Evolutionary conservation across 35 echinoderm and acorn worm species (phyloP).

Genomic region (Apostichopus japonicus): DNA sequence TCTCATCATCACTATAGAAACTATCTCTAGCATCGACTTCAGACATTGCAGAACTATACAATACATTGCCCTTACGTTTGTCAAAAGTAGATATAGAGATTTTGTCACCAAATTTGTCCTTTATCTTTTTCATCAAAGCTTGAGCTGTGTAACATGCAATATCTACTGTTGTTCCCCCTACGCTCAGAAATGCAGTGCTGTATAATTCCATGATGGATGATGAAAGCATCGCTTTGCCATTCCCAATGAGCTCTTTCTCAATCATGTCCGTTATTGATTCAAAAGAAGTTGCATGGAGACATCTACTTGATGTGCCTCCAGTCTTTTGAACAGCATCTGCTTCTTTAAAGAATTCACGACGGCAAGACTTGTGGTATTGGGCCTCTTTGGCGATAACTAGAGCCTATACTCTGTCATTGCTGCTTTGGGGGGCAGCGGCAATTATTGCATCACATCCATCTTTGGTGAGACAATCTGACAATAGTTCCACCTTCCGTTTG

Average conservation of each 20-base stretch:
- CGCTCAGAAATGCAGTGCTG: slow-evolving; percentile 56
- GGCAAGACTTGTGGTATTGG: slow-evolving; percentile 71
- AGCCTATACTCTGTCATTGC: slow-evolving; percentile 57
- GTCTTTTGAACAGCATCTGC: slow-evolving; percentile 24
- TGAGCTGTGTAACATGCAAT: slow-evolving; percentile 61
- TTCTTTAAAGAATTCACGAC: slow-evolving; percentile 60
- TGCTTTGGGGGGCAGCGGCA: slow-evolving; percentile 63
- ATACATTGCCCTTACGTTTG: slow-evolving; percentile 50
- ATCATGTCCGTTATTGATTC: slow-evolving; percentile 58
- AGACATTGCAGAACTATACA: slow-evolving; percentile 45
- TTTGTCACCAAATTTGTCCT: slow-evolving; percentile 64
- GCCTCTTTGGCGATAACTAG: slow-evolving; percentile 80
- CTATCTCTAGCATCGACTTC: slow-evolving; percentile 33
- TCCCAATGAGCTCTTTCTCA: slow-evolving; percentile 54
- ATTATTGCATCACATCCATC: slow-evolving; percentile 56
- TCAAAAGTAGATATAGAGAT: slow-evolving; percentile 51
- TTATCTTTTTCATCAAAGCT: slow-evolving; percentile 59
- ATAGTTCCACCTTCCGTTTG: slow-evolving; percentile 50
- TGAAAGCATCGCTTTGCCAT: slow-evolving; percentile 48
- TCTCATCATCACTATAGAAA: slow-evolving; percentile 40
- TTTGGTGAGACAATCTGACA: slow-evolving; percentile 69
- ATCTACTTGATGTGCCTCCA: slow-evolving; percentile 51
- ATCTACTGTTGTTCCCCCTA: slow-evolving; percentile 47
- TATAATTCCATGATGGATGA: slow-evolving; percentile 71
- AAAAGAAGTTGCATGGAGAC: slow-evolving; percentile 59